A percentile compares a stretch with the other conserved stretches of the same genome.
Evolutionary conservation across 2,888 invertebrate genomes (phyloP).

Genomic region (Automeris io): DNA sequence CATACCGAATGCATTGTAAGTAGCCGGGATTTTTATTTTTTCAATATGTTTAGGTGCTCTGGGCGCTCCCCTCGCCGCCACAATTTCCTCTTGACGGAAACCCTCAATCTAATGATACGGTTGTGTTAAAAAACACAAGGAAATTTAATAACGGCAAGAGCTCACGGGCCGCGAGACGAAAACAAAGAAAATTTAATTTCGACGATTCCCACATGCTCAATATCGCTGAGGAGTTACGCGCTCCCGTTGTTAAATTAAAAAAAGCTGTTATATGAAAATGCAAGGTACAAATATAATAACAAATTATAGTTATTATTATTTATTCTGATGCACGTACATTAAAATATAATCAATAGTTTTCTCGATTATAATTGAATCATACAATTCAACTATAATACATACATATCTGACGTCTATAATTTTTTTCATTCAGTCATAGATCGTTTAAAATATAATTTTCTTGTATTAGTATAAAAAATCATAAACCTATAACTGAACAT

Average conservation of each 20-base stretch:
- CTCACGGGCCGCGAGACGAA: slow-evolving; percentile 53
- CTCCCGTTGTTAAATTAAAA: slow-evolving; percentile 49
- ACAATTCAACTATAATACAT: too few species aligned
- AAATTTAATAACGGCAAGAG: slow-evolving; percentile 75
- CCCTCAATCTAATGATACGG: slow-evolving; percentile 78
- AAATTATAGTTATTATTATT: too few species aligned
- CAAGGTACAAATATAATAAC: too few species aligned
- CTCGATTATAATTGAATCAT: too few species aligned
- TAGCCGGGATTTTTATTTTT: slow-evolving; percentile 74
- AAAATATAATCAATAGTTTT: too few species aligned
- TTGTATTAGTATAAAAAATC: too few species aligned
- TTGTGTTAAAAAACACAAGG: slow-evolving; percentile 78
- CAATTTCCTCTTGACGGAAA: slow-evolving; percentile 77
- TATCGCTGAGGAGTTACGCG: slow-evolving; percentile 62
- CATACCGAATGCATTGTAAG: slow-evolving; percentile 43
- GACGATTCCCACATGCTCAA: slow-evolving; percentile 75
- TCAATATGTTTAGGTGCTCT: slow-evolving; percentile 74
- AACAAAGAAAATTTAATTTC: slow-evolving; percentile 76
- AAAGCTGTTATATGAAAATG: slow-evolving; percentile 3
- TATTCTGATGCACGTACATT: too few species aligned
- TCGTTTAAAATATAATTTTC: too few species aligned
- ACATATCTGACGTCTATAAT: too few species aligned
- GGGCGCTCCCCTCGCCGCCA: slow-evolving; percentile 67
- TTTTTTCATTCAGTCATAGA: too few species aligned
- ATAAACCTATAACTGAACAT: too few species aligned